Base-by-base conservation (phyloP, 1,140 invertebrate species). In the Drosophila ambigua region DNA sequence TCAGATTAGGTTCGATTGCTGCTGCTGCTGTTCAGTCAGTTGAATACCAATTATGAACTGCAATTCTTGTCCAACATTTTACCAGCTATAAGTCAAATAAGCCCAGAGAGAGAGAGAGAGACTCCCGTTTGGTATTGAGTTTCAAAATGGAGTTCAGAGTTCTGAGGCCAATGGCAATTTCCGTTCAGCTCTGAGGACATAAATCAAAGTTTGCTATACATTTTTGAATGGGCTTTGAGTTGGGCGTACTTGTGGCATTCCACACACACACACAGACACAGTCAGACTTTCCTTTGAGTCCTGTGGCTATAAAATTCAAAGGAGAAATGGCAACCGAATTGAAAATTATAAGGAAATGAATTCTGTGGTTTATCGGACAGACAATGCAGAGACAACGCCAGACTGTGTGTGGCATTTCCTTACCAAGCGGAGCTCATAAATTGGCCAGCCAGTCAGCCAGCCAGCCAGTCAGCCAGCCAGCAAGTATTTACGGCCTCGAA, bases 331-430 rank as follows among this genome's bases (percentile, higher is more conserved):
- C 74, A 77, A 48, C 62, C 71, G 69, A 79, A 88, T 67, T 72
- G 58, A 60, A 69, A 83, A 90, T 90, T 82, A 81, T 80, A 90
- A 82, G 88, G 82, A 90, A 90, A 88, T 90, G 82, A 49, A 72
- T 77, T 50, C 49, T 79, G 60, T 83, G 77, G 79, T 53, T 69
- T 77, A 62, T 62, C 68, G 63, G 58, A 28, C 26, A 11, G 24
- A 59, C 46, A 28, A 73, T 58, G 35, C 28, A 46, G 31, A 45
- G 35, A 5, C 0, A 24, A 24, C 20, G 20, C 20, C 20, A 20
- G 20, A 20, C 16, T 13, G 49, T 50, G 11, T 13, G 16, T 43
- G 28, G 16, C 2, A 60, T 63, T 20, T 63, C 13, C 45, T 31
- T 9, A 11, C 9, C 31, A 11, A 9, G 4, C 31, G n/a, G 51